Evolutionary conservation across 92 coral and sea anemone species (phyloP).

Genomic region (Parazoanthus atlanticus): DNA sequence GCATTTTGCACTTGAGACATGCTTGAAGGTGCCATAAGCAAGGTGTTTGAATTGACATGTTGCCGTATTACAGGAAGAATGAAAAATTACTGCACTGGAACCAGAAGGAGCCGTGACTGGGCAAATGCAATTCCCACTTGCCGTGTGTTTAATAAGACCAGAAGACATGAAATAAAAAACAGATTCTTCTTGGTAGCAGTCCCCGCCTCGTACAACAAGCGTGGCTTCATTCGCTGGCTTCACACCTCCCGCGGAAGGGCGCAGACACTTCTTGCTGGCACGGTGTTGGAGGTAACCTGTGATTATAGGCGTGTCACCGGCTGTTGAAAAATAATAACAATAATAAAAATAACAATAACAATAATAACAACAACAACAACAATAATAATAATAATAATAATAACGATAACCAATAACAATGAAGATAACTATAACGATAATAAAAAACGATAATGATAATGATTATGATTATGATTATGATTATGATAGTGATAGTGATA

Average conservation of each 20-base stretch:
- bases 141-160: constrained; percentile 22
- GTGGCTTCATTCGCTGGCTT: not conserved
- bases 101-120: not conserved
- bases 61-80: not conserved
- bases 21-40: not conserved
- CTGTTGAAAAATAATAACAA: not conserved
- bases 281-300: constrained; percentile 31
- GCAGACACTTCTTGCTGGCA: constrained; percentile 29
- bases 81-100: not conserved
- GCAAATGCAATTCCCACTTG: constrained; percentile 36
- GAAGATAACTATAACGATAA: no score
- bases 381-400: no score
- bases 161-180: constrained; percentile 21
- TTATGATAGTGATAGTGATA: no score
- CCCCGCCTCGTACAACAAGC: constrained; percentile 25
- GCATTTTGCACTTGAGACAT: not conserved
- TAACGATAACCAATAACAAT: not conserved
- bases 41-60: not conserved
- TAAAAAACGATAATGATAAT: no score
- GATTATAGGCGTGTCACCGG: constrained; percentile 17
- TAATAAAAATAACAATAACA: no score
- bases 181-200: constrained; percentile 21
- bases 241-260: not conserved
- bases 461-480: no score
- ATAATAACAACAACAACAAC: no score